Percentiles rank a stretch among this genome's conserved stretches.
These are phyloP conservation scores for Laupala kohalensis DNA, from an alignment of 1,140 invertebrate genomes.

Conservation along the genomic window DNA sequence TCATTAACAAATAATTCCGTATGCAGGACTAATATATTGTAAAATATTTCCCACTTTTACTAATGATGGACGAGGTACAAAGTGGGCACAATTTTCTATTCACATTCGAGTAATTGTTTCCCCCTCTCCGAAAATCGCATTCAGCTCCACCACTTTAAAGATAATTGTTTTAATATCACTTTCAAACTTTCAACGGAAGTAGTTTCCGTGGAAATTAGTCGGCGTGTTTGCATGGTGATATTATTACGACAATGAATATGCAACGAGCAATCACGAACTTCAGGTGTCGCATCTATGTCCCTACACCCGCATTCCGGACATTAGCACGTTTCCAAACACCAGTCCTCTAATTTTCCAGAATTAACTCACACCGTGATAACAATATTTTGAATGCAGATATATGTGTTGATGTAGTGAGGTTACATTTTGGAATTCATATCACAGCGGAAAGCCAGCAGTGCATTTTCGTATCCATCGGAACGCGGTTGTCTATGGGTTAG, in stretches of 20 bases:
- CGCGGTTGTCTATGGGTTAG: background rate
- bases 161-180: too few relatives aligned
- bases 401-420: background rate
- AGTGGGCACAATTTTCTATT: too few relatives aligned
- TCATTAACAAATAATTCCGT: too few relatives aligned
- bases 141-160: too few relatives aligned
- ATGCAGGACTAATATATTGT: too few relatives aligned
- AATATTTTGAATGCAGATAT: background rate
- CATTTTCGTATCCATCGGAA: background rate
- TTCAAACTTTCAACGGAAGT: too few relatives aligned
- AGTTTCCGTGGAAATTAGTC: too few relatives aligned
- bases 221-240: background rate
- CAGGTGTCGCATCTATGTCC: background rate
- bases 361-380: background rate
- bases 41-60: too few relatives aligned
- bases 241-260: background rate
- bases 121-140: too few relatives aligned
- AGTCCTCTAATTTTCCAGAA: background rate
- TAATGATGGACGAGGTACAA: too few relatives aligned
- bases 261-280: background rate
- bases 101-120: too few relatives aligned
- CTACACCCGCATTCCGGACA: background rate
- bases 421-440: background rate
- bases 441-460: background rate
- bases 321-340: background rate